phyloP scores from a whole-genome alignment of 2,113 vertebrate genomes.

The Diphyllodes magnificus region DNA sequence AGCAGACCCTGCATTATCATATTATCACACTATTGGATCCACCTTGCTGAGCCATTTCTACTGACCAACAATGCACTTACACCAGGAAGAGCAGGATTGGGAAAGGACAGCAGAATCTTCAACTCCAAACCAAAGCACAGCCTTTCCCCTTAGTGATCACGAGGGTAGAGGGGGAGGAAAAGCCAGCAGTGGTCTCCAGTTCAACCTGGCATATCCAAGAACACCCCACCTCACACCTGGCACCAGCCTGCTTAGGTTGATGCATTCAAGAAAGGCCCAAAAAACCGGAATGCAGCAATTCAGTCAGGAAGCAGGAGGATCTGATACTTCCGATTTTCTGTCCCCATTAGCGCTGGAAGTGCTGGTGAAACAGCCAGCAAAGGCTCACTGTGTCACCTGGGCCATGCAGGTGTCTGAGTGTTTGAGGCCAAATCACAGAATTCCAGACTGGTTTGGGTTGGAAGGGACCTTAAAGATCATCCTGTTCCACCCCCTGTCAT shows the following conservation, averaged over 20 bases:
- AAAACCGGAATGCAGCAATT: background rate
- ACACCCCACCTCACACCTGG: background rate
- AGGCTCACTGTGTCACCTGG: background rate
- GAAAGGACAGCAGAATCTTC: background rate
- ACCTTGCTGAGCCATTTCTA: background rate
- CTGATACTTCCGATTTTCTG: too few relatives aligned
- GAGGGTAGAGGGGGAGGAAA: background rate
- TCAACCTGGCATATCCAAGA: background rate
- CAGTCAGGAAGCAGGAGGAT: background rate
- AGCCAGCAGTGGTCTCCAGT: background rate
- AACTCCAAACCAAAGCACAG: background rate
- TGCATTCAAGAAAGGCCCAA: background rate
- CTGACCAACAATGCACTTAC: background rate
- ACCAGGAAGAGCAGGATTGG: background rate
- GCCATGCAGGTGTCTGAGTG: background rate
- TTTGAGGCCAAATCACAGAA: background rate
- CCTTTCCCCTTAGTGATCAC: fast-evolving
- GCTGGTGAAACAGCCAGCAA: background rate
- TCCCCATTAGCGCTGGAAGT: fast-evolving
- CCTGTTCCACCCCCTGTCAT: background rate
- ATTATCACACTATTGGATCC: background rate
- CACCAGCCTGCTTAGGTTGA: fast-evolving
- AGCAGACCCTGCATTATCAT: background rate
- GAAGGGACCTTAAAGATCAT: background rate
- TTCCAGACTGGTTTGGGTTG: background rate